Percentiles rank a stretch among this genome's conserved stretches.
Evolutionary conservation across 1,140 invertebrate genomes (phyloP).

Genomic region (Ctenoplectra terminalis): DNA sequence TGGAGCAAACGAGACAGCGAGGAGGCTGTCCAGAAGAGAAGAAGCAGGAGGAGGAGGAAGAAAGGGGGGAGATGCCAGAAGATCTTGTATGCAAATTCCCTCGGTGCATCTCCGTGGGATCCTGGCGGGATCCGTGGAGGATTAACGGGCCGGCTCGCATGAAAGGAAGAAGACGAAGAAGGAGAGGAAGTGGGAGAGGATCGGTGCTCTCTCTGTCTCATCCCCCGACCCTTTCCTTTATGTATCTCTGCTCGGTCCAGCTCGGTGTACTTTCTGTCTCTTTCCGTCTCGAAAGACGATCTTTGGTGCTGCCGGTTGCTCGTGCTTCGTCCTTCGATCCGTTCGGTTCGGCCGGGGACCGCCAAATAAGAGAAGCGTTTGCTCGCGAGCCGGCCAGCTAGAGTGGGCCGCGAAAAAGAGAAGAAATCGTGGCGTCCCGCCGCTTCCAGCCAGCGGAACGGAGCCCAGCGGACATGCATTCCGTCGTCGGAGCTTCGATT

Average conservation of each 20-base stretch:
- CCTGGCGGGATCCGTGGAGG: constrained; percentile 81
- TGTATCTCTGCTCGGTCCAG: neutral
- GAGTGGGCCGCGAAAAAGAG: constrained; percentile 47
- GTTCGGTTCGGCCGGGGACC: constrained; percentile 34
- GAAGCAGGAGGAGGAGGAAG: neutral
- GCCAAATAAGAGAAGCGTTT: constrained; percentile 62
- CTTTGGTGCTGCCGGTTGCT: constrained; percentile 23
- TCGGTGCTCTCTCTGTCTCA: constrained; percentile 23
- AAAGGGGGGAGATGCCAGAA: constrained; percentile 74
- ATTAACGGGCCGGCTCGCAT: constrained; percentile 83
- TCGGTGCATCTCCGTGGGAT: constrained; percentile 83
- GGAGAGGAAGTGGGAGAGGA: constrained; percentile 33
- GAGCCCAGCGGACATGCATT: constrained; percentile 44
- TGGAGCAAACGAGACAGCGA: constrained; percentile 4
- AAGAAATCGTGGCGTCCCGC: constrained; percentile 42
- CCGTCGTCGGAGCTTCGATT: constrained; percentile 41
- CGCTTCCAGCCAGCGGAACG: constrained; percentile 19
- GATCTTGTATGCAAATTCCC: constrained; percentile 84
- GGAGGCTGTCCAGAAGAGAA: constrained; percentile 13
- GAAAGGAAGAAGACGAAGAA: constrained; percentile 74
- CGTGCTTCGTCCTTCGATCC: constrained; percentile 49
- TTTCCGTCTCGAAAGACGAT: neutral
- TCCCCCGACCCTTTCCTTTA: neutral
- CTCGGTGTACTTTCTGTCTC: constrained; percentile 8
- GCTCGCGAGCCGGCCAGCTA: constrained; percentile 43